Conservation (phyloP, 1,140 invertebrate genomes). For the Leptinotarsa lineolata region DNA sequence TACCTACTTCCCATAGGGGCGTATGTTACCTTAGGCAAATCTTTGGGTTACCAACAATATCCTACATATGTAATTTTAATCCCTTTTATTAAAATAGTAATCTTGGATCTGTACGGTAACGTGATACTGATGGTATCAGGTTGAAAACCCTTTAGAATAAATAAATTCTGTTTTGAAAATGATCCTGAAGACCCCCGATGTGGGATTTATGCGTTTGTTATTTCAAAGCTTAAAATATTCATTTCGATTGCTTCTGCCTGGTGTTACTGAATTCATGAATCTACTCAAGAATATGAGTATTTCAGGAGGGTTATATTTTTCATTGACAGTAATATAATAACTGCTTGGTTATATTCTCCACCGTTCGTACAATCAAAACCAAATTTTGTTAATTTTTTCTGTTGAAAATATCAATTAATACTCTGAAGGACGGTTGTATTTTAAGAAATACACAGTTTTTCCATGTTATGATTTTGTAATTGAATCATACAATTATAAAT, state of each 20-base stretch:
- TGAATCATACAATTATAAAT: no score
- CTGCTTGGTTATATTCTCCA: no score
- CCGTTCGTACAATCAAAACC: no score
- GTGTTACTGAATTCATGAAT: constrained; percentile 18
- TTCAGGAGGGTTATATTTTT: background rate
- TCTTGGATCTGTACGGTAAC: constrained; percentile 49
- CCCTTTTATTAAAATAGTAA: constrained; percentile 48
- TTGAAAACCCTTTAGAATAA: constrained; percentile 36
- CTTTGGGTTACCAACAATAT: constrained; percentile 38
- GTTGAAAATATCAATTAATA: no score
- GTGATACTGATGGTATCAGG: constrained; percentile 50
- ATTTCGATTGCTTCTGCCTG: constrained; percentile 26
- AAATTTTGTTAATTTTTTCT: no score
- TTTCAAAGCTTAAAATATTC: constrained; percentile 43
- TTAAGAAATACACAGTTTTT: no score
- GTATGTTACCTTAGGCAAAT: constrained; percentile 27
- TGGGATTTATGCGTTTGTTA: constrained; percentile 41
- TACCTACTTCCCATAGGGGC: constrained; percentile 45
- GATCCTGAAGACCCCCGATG: constrained; percentile 31
- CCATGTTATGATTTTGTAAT: no score
- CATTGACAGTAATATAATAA: no score
- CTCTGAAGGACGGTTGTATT: no score
- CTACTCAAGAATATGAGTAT: background rate
- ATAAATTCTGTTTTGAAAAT: constrained; percentile 38
- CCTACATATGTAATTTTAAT: constrained; percentile 49